A percentile compares a stretch with the other conserved stretches of the same genome.
Conservation (phyloP, 2,113 vertebrate genomes). For the Suricata suricatta region DNA sequence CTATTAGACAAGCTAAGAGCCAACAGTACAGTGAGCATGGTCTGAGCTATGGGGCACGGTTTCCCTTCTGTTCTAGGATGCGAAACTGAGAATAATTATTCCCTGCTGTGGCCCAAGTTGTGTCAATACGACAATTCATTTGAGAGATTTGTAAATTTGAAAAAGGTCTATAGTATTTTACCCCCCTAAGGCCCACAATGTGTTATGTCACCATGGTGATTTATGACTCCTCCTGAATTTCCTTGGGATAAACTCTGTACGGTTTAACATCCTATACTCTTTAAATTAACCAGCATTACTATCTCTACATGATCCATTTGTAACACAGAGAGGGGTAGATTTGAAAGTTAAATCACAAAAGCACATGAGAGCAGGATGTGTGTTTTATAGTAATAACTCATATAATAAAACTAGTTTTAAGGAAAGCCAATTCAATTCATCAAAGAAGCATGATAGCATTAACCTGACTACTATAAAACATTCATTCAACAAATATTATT, state of each 20-base stretch:
- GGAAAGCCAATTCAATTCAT: constrained; percentile 17
- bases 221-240: constrained; percentile 79
- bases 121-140: constrained; percentile 84
- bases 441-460: not conserved
- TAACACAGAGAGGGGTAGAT: constrained; percentile 60
- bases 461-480: not conserved
- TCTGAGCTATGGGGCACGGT: constrained; percentile 55
- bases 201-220: constrained; percentile 79
- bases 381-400: constrained; percentile 44
- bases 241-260: constrained; percentile 72
- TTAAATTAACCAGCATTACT: constrained; percentile 81
- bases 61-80: constrained; percentile 71
- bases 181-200: constrained; percentile 71
- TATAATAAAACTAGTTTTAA: constrained; percentile 45
- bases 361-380: not conserved
- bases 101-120: constrained; percentile 78
- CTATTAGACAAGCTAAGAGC: constrained; percentile 68
- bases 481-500: not conserved
- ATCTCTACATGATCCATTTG: constrained; percentile 79
- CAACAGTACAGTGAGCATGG: constrained; percentile 1
- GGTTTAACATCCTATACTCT: constrained; percentile 77
- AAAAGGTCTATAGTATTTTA: constrained; percentile 77
- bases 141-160: constrained; percentile 83
- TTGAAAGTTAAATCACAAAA: constrained; percentile 73
- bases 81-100: constrained; percentile 82